Evolutionary conservation across 2,797 vertebrate genomes (phyloP).

Genomic region (Linurgus olivaceus): DNA sequence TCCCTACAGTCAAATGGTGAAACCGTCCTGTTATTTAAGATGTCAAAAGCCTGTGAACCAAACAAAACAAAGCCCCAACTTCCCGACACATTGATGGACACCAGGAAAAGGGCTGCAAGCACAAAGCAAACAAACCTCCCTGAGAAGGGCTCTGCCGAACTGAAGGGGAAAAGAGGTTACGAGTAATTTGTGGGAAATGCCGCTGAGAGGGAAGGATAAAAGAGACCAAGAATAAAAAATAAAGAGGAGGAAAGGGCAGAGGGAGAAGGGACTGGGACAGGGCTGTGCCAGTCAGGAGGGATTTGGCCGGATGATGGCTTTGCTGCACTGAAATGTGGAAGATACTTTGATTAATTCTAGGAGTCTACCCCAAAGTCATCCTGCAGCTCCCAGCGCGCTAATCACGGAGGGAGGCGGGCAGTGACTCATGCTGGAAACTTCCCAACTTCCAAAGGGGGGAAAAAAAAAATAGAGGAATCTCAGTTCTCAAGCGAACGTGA

Average conservation of each 20-base stretch:
- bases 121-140: background rate
- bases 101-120: background rate
- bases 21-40: background rate
- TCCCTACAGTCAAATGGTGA: background rate
- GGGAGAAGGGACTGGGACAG: background rate
- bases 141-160: background rate
- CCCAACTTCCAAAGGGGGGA: background rate
- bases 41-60: background rate
- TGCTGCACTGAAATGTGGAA: background rate
- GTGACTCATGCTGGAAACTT: conserved; percentile 71
- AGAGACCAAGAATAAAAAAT: background rate
- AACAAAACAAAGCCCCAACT: background rate
- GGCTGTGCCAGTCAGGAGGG: conserved; percentile 18
- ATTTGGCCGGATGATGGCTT: conserved; percentile 41
- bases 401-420: conserved; percentile 52
- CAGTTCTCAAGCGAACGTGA: background rate
- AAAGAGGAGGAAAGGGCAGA: background rate
- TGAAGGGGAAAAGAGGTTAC: background rate
- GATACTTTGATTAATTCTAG: conserved; percentile 62
- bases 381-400: conserved; percentile 33
- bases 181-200: background rate
- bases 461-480: background rate
- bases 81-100: background rate
- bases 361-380: conserved; percentile 36
- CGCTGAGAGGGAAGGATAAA: background rate